These are phyloP conservation scores for Leucoraja ocellata DNA, from an alignment of 2,797 vertebrate species.

Conservation along the genomic window DNA sequence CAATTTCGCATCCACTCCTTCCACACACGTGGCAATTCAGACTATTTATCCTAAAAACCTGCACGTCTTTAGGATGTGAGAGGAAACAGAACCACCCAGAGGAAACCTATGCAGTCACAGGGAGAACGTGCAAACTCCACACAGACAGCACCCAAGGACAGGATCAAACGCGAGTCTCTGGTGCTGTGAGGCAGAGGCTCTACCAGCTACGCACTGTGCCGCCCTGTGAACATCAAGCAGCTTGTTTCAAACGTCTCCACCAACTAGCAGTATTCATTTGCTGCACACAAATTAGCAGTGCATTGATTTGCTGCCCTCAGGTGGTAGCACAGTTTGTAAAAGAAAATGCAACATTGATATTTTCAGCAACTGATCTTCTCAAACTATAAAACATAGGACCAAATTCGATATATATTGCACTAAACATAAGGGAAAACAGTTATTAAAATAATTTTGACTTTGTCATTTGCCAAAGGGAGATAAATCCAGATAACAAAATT, in stretches of 20 bases:
- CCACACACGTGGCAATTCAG: too few species aligned
- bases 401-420: not conserved
- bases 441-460: not conserved
- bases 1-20: too few species aligned
- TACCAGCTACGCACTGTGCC: too few species aligned
- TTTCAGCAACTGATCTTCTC: not conserved
- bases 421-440: not conserved
- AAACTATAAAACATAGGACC: not conserved
- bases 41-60: too few species aligned
- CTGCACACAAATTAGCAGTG: not conserved
- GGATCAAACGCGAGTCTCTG: too few species aligned
- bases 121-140: too few species aligned
- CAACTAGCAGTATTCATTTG: not conserved
- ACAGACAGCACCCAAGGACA: too few species aligned
- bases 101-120: too few species aligned
- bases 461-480: not conserved
- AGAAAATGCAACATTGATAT: not conserved
- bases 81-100: too few species aligned
- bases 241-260: not conserved
- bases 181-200: too few species aligned
- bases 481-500: not conserved
- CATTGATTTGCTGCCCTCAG: constrained; percentile 19
- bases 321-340: not conserved
- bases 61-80: too few species aligned
- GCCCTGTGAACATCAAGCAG: not conserved